Evolutionary conservation across 2,113 vertebrate genomes (phyloP).

Genomic region (Boleophthalmus pectinirostris): DNA sequence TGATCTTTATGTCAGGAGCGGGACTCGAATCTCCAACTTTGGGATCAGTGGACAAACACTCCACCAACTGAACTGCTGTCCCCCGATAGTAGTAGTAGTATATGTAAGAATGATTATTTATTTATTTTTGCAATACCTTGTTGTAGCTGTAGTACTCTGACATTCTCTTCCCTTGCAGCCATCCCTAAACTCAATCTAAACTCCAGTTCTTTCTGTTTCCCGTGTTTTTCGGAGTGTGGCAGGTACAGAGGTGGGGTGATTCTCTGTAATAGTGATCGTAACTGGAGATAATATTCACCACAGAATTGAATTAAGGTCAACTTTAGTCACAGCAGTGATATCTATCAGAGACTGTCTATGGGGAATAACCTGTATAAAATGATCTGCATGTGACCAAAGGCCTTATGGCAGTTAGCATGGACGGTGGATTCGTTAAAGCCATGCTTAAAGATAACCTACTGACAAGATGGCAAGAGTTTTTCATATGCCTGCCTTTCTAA

Average conservation of each 20-base stretch:
- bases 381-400: not conserved
- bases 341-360: constrained; percentile 8
- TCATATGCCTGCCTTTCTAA: not conserved
- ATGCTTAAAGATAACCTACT: not conserved
- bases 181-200: not conserved
- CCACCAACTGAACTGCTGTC: too few relatives aligned
- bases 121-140: too few relatives aligned
- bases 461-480: too few relatives aligned
- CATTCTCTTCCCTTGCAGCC: not conserved
- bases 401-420: not conserved
- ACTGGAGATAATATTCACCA: not conserved
- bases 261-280: not conserved
- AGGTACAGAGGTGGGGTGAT: not conserved
- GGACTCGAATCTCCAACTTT: too few relatives aligned
- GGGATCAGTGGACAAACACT: too few relatives aligned
- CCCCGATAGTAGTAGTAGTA: too few relatives aligned
- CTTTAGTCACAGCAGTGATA: not conserved
- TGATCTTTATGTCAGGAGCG: too few relatives aligned
- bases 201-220: not conserved
- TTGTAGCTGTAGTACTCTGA: too few relatives aligned
- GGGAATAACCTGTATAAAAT: constrained; percentile 5
- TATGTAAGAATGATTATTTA: too few relatives aligned
- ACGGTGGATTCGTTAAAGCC: too few relatives aligned
- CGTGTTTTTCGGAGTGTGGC: not conserved
- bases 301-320: constrained; percentile 11